Base-by-base conservation (phyloP, 2,888 invertebrate species). In the Cistogaster globosa region DNA sequence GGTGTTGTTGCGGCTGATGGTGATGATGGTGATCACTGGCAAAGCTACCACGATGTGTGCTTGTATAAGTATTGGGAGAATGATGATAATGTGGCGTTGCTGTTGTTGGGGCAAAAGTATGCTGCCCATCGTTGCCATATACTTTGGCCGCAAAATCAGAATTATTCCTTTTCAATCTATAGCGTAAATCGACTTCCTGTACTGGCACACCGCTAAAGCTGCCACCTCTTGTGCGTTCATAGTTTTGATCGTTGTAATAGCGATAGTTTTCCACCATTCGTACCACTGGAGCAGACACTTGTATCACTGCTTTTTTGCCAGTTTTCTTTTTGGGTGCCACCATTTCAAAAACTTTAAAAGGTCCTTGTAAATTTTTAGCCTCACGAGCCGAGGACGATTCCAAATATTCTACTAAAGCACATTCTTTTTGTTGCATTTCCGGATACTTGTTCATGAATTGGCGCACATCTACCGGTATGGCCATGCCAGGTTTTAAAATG, bases 371-470 rank as follows among this genome's bases (percentile, higher is more conserved):
- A 83, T 96, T 95, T 72, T 96, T 94, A 0, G 98, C 98, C 81
- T 95, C 95, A 88, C 97, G 94, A 0, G 98, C 98, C 16, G 96
- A 95, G 87, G 97, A 97, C 0, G 97, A 97, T 88, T 96, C 95
- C 71, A 97, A 96, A 91, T 97, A 98, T 93, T 98, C 98, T 53
- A 98, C 96, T 88, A 98, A 94, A 18, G 98, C 98, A 92, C 97
- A 97, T 91, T 97, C 95, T 93, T 96, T 95, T 89, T 96, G 96
- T 87, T 96, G 96, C 91, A 98, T 94, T 90, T 97, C 97, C 26
- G 98, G 97, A 90, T 97, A 97, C 91, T 97, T 98, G 90, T 96
- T 96, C 89, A 97, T 95, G 91, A 98, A 97, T 92, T 97, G 97
- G 79, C 98, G 95, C 26, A 98, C 96, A 93, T 98, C 98, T 5